Evolutionary conservation across 1,140 invertebrate species (phyloP).

Genomic region (Thaumetopoea pityocampa): DNA sequence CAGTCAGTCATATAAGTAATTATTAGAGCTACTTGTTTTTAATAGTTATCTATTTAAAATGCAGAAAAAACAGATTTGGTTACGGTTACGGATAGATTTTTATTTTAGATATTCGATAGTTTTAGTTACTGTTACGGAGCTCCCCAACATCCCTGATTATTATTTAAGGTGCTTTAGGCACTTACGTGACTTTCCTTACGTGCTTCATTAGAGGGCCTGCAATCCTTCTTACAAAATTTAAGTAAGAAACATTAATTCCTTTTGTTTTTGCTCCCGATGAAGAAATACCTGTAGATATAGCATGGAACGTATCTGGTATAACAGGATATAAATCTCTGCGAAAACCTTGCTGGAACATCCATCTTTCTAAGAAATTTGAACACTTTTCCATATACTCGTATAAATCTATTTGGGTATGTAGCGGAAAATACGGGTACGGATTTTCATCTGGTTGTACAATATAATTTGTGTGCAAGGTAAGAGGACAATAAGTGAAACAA

Average conservation of each 20-base stretch:
- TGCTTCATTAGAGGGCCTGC: conserved; percentile 61
- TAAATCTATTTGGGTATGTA: conserved; percentile 31
- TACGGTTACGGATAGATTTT: too few species aligned
- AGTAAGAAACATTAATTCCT: conserved; percentile 57
- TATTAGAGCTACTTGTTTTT: too few species aligned
- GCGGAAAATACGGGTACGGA: conserved; percentile 59
- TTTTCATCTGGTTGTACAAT: conserved; percentile 38
- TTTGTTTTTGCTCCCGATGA: conserved; percentile 46
- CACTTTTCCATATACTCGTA: conserved; percentile 51
- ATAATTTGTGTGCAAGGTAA: conserved; percentile 48
- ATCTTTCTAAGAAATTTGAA: conserved; percentile 53
- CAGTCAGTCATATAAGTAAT: too few species aligned
- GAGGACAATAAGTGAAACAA: conserved; percentile 54
- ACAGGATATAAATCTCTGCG: conserved; percentile 59
- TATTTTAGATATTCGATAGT: too few species aligned
- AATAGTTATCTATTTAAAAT: too few species aligned
- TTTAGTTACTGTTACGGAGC: too few species aligned
- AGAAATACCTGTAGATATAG: conserved; percentile 42
- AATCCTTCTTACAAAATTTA: conserved; percentile 58
- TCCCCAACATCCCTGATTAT: too few species aligned
- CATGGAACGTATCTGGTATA: conserved; percentile 61
- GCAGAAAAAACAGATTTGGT: too few species aligned
- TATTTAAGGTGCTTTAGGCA: conserved; percentile 19
- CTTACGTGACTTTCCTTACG: conserved; percentile 49
- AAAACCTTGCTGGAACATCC: conserved; percentile 69